phyloP scores from a whole-genome alignment of 2,113 vertebrate species.

The Macrotis lagotis region DNA sequence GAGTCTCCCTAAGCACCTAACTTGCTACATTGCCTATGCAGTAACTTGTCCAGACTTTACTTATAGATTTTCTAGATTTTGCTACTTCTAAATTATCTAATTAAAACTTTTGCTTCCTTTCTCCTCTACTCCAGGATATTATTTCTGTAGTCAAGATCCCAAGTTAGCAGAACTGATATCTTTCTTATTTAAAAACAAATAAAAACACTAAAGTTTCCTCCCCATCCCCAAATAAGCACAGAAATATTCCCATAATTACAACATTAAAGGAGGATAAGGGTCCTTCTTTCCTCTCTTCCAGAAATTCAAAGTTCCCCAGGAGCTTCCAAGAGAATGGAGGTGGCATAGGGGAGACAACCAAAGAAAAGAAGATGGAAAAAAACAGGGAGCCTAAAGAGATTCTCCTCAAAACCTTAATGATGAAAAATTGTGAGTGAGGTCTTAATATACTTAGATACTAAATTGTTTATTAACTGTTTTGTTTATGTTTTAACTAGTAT shows the following conservation, averaged over 20 bases:
- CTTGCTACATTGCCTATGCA: no score
- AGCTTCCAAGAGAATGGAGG: not conserved
- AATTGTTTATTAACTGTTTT: not conserved
- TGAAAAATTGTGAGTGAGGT: not conserved
- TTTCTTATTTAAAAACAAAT: no score
- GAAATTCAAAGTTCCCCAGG: not conserved
- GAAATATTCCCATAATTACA: not conserved
- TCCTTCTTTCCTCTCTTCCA: not conserved
- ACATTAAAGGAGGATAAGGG: not conserved
- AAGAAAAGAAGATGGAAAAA: not conserved
- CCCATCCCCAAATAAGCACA: no score
- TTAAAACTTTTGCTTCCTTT: no score
- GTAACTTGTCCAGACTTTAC: no score
- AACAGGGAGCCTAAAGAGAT: not conserved
- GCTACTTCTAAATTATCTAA: no score
- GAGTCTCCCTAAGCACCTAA: no score
- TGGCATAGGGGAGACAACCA: fast-evolving
- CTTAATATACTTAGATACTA: slow-evolving; percentile 15
- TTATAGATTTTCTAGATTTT: no score
- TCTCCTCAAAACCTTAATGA: not conserved
- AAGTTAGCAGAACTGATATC: no score
- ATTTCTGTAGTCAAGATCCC: no score
- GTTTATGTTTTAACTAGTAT: not conserved
- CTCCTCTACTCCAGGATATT: no score
- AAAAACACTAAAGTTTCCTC: no score